Percentiles rank a stretch among this genome's conserved stretches.
Conservation (phyloP, 1,140 invertebrate species). For the Helicoverpa zea region DNA sequence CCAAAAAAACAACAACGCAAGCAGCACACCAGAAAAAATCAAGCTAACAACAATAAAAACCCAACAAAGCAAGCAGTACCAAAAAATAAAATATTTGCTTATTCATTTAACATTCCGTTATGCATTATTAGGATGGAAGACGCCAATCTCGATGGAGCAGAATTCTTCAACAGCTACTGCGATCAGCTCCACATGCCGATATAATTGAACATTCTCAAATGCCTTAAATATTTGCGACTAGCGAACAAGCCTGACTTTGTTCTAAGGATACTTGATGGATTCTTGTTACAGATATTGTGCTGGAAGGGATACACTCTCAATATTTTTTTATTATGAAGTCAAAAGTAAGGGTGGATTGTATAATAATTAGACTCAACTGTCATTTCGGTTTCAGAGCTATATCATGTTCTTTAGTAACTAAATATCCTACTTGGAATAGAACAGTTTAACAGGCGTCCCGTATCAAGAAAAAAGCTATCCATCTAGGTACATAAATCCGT, state of each 20-base stretch:
- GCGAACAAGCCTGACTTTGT: constrained; percentile 19
- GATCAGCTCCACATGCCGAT: constrained; percentile 69
- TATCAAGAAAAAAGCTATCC: background rate
- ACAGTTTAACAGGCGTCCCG: too few species aligned
- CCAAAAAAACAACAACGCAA: background rate
- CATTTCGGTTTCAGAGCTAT: too few species aligned
- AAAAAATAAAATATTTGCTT: constrained; percentile 20
- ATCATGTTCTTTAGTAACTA: too few species aligned
- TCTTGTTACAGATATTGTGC: background rate
- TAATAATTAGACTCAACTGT: too few species aligned
- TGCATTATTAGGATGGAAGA: constrained; percentile 63
- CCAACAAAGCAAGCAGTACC: background rate
- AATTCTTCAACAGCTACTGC: constrained; percentile 59
- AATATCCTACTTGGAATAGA: too few species aligned
- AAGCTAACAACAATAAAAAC: background rate
- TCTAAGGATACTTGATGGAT: background rate
- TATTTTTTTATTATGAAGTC: too few species aligned
- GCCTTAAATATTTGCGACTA: constrained; percentile 71
- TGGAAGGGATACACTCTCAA: background rate
- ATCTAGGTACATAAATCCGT: too few species aligned
- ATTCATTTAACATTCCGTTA: constrained; percentile 57
- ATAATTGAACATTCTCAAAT: constrained; percentile 80
- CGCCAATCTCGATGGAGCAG: constrained; percentile 64
- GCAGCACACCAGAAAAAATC: background rate
- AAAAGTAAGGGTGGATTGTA: too few species aligned